Evolutionary conservation across 2,797 vertebrate species (phyloP), one percentile per base, ranked within the genome.

Genomic region (Parotocinclus haroldoi): DNA sequence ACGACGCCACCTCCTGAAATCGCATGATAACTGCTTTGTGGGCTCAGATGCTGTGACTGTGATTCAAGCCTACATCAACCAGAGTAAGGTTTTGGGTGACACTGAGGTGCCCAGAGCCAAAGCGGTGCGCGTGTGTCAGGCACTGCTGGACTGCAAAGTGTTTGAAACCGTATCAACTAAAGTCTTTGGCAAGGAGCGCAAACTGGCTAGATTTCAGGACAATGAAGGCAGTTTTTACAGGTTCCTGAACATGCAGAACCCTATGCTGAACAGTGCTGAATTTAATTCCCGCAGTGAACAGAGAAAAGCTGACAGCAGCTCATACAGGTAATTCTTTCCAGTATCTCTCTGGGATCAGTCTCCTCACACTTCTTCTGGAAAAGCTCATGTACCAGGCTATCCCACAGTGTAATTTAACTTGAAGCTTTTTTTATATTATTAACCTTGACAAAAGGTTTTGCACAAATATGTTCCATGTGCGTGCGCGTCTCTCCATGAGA

Each of bases 21-120:
- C 85, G 10, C 89, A 96, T 71, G 82, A 87, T 0, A 88, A 93
- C 85, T 96, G 94, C 50, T 98, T 98, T 62, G 85, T 95, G 0
- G 96, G 96, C 0, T 95, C 93, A 0, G 93, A 96, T 12, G 96
- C 94, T 0, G 94, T 94, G n/a, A 93, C 96, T 9, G 90, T 93
- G 7, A 73, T 97, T 64, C 88, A 86, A 40, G 83, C 87, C 51
- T 85, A 95, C 42, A 84, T 97, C 0, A 76, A 86, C 10, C 85
- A 89, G 61, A 86, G 86, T 61, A 91, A 87, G 76, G 89, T 89
- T 68, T 89, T 94, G 14, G 89, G 91, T 12, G 88, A 94, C 4
- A 81, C 84, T 0, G 66, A 80, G 7, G 88, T 94, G 69, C 82
- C 90, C 13, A 90, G 94, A 10, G 83, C 86, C 55, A 94, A 94